phyloP scores from a whole-genome alignment of 1,140 invertebrate genomes.

The Asbolus verrucosus region DNA sequence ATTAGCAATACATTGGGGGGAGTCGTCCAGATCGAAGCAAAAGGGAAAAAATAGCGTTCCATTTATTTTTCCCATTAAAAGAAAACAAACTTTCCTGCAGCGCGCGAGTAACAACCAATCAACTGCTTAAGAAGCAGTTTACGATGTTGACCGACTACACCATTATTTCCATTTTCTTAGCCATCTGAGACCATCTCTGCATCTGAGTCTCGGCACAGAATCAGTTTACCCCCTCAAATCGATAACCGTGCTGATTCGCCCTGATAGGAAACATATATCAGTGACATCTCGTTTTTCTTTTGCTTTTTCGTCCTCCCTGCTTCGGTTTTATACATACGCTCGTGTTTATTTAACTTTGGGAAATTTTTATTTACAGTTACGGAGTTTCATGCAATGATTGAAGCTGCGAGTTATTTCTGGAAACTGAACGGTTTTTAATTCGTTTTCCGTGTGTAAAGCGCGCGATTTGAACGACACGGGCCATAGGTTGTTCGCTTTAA shows the following conservation, averaged over 20 bases:
- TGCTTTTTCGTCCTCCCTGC: constrained; percentile 39
- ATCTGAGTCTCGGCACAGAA: constrained; percentile 42
- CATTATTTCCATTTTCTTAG: constrained; percentile 55
- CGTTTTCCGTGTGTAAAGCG: too few relatives aligned
- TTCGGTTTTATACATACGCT: too few relatives aligned
- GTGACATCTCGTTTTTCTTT: constrained; percentile 47
- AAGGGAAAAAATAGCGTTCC: constrained; percentile 24
- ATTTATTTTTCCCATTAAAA: constrained; percentile 39
- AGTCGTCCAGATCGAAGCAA: constrained; percentile 9
- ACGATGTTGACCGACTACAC: constrained; percentile 55
- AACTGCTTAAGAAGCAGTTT: constrained; percentile 53
- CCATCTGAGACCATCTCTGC: constrained; percentile 52
- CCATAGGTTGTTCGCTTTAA: too few relatives aligned
- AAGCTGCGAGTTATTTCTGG: too few relatives aligned
- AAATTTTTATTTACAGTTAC: constrained; percentile 39
- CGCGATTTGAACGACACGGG: too few relatives aligned
- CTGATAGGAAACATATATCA: constrained; percentile 50
- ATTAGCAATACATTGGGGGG: constrained; percentile 20
- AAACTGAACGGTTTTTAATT: too few relatives aligned
- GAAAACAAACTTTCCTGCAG: constrained; percentile 47
- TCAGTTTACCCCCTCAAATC: constrained; percentile 33
- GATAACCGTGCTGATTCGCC: constrained; percentile 46
- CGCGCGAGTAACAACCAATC: constrained; percentile 50
- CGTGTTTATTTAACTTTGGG: constrained; percentile 41
- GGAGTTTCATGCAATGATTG: neutral